phyloP scores from a whole-genome alignment of 2,113 vertebrate genomes.

The Micronisus gabar region DNA sequence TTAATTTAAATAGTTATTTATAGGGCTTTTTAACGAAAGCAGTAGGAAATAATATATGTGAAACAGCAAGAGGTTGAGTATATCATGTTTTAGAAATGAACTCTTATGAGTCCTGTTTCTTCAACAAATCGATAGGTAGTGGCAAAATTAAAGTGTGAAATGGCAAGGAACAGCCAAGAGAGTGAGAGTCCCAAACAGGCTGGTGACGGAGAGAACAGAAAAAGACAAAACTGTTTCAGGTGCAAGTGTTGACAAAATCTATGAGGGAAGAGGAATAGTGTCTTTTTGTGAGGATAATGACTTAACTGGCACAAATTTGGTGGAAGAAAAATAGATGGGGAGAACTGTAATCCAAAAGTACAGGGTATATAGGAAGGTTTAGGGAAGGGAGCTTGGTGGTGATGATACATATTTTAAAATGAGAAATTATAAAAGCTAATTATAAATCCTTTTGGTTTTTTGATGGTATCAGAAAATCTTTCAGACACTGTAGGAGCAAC shows the following conservation, averaged over 20 bases:
- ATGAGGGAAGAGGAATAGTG: background rate
- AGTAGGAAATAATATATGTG: background rate
- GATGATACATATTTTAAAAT: background rate
- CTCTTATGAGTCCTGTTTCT: background rate
- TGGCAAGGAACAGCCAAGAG: background rate
- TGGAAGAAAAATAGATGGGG: background rate
- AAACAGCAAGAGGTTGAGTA: background rate
- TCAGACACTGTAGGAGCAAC: background rate
- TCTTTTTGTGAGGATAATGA: background rate
- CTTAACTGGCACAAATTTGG: background rate
- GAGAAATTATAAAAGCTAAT: background rate
- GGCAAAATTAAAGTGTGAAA: background rate
- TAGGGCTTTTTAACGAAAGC: background rate
- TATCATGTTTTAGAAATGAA: background rate
- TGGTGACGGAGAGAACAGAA: background rate
- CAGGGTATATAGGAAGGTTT: background rate
- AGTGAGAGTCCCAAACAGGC: background rate
- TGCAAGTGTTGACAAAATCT: background rate
- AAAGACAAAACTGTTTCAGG: background rate
- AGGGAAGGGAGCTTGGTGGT: background rate
- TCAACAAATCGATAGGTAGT: rapidly evolving
- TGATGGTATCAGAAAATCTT: background rate
- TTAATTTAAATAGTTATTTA: background rate
- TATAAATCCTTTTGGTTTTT: background rate
- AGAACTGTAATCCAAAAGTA: background rate